phyloP scores from a whole-genome alignment of 2,113 vertebrate species.

The Bufo gargarizans region DNA sequence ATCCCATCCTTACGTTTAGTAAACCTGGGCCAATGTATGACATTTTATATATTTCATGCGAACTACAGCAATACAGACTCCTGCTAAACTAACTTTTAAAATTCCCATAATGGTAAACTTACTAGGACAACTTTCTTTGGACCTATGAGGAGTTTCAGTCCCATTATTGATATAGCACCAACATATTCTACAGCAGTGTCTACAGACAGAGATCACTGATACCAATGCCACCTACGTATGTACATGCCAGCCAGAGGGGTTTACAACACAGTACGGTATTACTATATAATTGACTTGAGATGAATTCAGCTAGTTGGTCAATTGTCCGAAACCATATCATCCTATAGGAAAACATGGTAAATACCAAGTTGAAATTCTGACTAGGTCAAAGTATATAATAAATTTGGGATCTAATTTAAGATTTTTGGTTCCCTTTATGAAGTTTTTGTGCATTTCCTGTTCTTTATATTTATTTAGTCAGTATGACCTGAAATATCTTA shows the following conservation, averaged over 20 bases:
- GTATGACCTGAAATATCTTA: not conserved
- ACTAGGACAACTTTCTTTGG: not conserved
- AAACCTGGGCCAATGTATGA: too few relatives aligned
- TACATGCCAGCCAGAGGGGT: not conserved
- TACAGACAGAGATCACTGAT: not conserved
- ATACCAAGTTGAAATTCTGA: not conserved
- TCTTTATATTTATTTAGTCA: not conserved
- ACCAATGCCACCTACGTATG: not conserved
- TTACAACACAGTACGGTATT: not conserved
- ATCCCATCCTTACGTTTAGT: too few relatives aligned
- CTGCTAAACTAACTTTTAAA: too few relatives aligned
- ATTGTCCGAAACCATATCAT: not conserved
- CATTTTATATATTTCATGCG: too few relatives aligned
- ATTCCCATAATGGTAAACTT: too few relatives aligned
- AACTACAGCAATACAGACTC: too few relatives aligned
- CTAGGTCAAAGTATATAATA: not conserved
- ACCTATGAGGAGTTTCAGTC: not conserved
- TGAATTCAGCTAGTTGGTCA: not conserved
- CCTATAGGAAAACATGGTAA: not conserved
- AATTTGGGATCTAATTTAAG: not conserved
- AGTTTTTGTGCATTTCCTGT: not conserved
- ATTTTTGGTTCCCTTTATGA: not conserved
- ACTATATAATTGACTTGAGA: not conserved
- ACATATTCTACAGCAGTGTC: not conserved
- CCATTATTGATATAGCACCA: not conserved